Evolutionary conservation across 2,888 invertebrate genomes (phyloP), one percentile per base, ranked within the genome.

Genomic region (Orthosia gothica): DNA sequence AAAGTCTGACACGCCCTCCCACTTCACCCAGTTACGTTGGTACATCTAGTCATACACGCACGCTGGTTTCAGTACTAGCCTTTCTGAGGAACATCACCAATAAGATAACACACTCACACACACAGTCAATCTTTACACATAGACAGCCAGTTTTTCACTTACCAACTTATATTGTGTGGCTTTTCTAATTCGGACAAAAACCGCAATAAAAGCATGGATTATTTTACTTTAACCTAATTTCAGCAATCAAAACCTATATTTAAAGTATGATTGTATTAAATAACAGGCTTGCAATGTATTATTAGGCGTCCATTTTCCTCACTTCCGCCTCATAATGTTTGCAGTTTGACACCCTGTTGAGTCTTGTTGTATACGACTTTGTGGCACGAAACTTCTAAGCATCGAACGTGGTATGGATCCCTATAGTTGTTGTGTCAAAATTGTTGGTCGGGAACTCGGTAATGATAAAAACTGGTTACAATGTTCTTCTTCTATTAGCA

Each of bases 281-380:
- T 64, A 64, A 61, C 23, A 26, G 23, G 7, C 32, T 40, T 55
- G 18, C 12, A 57, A 61, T 18, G 9, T 59, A 68, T 55, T 58
- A 67, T 67, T 78, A 80, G 20, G 18, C 55, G 20, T 18, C 64
- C 23, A 69, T 79, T 78, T 67, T 59, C 54, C 32, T 68, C 3
- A 63, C 58, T 74, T 80, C 81, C 81, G 75, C 45, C 61, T 65
- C 72, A 67, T 58, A 72, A 66, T 57, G 57, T 79, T 77, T 65
- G 20, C 20, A 67, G 55, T 79, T 75, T 81, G 81, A 69, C 79
- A 81, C 65, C 74, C 81, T 79, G 81, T 80, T 79, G 75, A 80
- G 40, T 79, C 45, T 59, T 61, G 58, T 61, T 80, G 50, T 45
- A 47, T 74, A 79, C 67, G 59, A 61, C 74, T 80, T 80, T 13